Evolutionary conservation across 1,140 invertebrate genomes (phyloP).

Genomic region (Heliconius melpomene): DNA sequence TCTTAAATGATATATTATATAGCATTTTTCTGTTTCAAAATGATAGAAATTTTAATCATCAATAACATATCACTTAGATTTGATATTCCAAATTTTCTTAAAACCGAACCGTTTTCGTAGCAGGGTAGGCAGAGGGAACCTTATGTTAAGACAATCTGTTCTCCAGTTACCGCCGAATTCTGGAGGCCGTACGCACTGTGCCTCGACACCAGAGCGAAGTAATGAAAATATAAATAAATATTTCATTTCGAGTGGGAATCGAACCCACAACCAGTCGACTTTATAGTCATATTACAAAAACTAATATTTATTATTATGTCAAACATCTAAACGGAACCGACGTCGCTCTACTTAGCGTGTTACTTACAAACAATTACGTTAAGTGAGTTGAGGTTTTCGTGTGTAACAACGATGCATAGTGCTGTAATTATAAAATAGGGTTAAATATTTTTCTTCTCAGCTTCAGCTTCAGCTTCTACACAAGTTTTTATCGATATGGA

Average conservation of each 20-base stretch:
- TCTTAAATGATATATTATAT: constrained; percentile 32
- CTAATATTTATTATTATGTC: neutral
- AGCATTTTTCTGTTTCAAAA: neutral
- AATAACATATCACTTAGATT: neutral
- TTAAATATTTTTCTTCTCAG: constrained; percentile 3
- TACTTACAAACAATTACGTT: constrained; percentile 69
- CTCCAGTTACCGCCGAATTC: too few relatives aligned
- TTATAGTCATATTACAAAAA: too few relatives aligned
- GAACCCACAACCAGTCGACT: too few relatives aligned
- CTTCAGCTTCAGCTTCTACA: too few relatives aligned
- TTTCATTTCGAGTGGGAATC: too few relatives aligned
- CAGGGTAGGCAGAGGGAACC: too few relatives aligned
- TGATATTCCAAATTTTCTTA: too few relatives aligned
- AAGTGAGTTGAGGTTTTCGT: constrained; percentile 9
- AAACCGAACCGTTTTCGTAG: too few relatives aligned
- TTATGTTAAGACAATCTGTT: too few relatives aligned
- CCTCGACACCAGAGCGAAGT: too few relatives aligned
- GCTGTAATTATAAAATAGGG: neutral
- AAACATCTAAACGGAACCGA: constrained; percentile 19
- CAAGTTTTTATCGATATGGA: neutral
- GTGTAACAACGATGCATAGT: neutral
- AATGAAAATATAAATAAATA: too few relatives aligned
- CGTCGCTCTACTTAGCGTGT: constrained; percentile 59
- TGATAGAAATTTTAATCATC: neutral
- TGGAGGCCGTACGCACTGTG: too few relatives aligned